phyloP scores from a whole-genome alignment of 1,140 invertebrate species.

The Lithobius niger region DNA sequence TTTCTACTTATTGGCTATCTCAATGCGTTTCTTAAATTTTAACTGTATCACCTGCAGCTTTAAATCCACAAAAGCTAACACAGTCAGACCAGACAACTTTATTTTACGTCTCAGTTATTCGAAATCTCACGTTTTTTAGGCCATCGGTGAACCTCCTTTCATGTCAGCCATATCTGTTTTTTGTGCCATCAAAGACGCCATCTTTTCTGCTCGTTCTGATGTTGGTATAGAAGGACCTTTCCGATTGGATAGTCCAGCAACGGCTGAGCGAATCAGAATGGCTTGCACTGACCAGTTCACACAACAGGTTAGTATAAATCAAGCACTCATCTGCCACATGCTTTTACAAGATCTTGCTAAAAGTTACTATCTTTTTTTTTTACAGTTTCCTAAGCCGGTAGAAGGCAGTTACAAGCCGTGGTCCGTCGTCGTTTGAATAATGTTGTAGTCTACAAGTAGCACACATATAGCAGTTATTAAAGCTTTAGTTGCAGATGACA shows the following conservation, averaged over 20 bases:
- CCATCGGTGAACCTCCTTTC: conserved; percentile 86
- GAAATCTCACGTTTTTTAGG: conserved; percentile 47
- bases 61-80: background rate
- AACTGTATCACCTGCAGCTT: too few relatives aligned
- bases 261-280: conserved; percentile 75
- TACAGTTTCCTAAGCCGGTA: background rate
- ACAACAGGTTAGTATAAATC: background rate
- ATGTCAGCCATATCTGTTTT: conserved; percentile 74
- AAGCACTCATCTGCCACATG: background rate
- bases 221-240: conserved; percentile 46
- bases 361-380: background rate
- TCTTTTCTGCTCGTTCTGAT: conserved; percentile 58
- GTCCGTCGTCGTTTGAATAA: background rate
- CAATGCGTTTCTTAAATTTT: too few relatives aligned
- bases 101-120: too few relatives aligned
- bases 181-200: conserved; percentile 83
- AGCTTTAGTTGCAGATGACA: too few relatives aligned
- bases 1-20: too few relatives aligned
- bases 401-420: background rate
- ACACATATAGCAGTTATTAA: too few relatives aligned
- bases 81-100: too few relatives aligned
- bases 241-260: conserved; percentile 69
- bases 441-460: too few relatives aligned
- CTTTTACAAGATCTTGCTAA: background rate
- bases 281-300: conserved; percentile 66